These are phyloP conservation scores for Dicerorhinus sumatrensis DNA, from an alignment of 2,113 vertebrate genomes.

Conservation along the genomic window DNA sequence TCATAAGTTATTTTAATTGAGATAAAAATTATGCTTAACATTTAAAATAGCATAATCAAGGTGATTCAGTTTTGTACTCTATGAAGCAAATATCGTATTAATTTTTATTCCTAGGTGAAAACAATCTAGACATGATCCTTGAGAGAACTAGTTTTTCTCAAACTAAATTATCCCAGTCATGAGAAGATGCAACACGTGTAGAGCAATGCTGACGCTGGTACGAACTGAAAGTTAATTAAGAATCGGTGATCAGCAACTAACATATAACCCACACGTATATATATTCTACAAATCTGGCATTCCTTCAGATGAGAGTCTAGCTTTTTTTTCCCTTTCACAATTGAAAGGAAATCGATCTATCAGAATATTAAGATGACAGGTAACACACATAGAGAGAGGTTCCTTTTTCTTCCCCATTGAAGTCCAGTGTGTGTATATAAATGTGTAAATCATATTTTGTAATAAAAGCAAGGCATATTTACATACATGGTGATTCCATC, in stretches of 20 bases:
- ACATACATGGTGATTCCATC: neutral
- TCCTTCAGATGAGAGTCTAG: neutral
- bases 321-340: neutral
- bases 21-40: conserved; percentile 5
- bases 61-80: neutral
- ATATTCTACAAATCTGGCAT: neutral
- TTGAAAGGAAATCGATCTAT: neutral
- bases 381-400: neutral
- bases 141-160: neutral
- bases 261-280: neutral
- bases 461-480: neutral
- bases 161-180: neutral
- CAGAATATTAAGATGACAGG: neutral
- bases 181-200: neutral
- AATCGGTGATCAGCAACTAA: neutral
- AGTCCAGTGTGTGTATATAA: too few species aligned
- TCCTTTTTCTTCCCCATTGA: neutral
- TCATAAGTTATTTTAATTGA: neutral
- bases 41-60: conserved; percentile 39
- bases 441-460: neutral
- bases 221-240: neutral
- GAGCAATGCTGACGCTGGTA: neutral
- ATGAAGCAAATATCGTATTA: neutral
- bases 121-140: neutral
- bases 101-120: conserved; percentile 12